A percentile compares a stretch with the other conserved stretches of the same genome.
These are phyloP conservation scores for Helleia helle DNA, from an alignment of 2,888 invertebrate species.

Conservation along the genomic window DNA sequence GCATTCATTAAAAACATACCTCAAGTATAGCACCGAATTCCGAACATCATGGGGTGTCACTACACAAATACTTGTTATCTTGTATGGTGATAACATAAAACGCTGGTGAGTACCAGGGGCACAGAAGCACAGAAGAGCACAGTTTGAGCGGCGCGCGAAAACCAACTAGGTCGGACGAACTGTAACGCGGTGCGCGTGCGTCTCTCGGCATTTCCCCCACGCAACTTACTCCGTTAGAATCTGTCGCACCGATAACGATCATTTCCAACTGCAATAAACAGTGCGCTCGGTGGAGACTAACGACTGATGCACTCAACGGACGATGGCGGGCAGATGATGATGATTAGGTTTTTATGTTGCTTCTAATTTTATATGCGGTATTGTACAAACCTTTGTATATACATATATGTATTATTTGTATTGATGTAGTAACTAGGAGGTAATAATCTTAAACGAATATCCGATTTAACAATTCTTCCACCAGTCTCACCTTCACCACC, in stretches of 20 bases:
- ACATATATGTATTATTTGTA: too few species aligned
- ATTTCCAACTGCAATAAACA: slow-evolving; percentile 22
- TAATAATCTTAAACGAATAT: too few species aligned
- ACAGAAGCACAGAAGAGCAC: slow-evolving; percentile 57
- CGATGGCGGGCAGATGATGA: too few species aligned
- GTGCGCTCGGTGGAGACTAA: slow-evolving; percentile 13
- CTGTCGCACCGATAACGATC: slow-evolving; percentile 32
- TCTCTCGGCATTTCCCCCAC: slow-evolving; percentile 71
- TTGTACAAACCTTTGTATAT: too few species aligned
- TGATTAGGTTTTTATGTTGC: too few species aligned
- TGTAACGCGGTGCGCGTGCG: slow-evolving; percentile 66
- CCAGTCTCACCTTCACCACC: too few species aligned
- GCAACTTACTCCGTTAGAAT: slow-evolving; percentile 63
- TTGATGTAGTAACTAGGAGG: too few species aligned
- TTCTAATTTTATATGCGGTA: too few species aligned
- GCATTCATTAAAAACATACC: slow-evolving; percentile 24
- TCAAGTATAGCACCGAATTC: slow-evolving; percentile 24
- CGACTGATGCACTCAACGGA: background rate
- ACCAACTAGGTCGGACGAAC: slow-evolving; percentile 69
- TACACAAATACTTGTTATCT: slow-evolving; percentile 13
- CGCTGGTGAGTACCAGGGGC: slow-evolving; percentile 22
- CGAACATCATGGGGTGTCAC: slow-evolving; percentile 21
- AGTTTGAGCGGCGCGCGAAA: slow-evolving; percentile 69
- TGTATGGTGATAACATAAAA: slow-evolving; percentile 19
- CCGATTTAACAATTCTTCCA: too few species aligned